Evolutionary conservation across 2,888 invertebrate species (phyloP).

Genomic region (Anoncus sp.): DNA sequence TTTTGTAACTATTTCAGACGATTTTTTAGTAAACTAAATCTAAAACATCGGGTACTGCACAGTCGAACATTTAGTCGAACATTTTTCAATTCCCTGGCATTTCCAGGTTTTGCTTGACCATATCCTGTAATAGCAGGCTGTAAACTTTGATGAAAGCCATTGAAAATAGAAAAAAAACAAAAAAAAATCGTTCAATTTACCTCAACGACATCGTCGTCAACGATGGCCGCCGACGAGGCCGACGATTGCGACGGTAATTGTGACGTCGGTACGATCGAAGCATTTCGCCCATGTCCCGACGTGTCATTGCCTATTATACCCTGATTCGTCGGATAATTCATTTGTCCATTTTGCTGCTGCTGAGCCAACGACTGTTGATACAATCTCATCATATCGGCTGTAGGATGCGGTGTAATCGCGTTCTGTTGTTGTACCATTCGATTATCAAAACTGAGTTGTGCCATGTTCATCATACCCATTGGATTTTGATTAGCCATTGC

Average conservation of each 20-base stretch:
- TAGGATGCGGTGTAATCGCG: slow-evolving; percentile 42
- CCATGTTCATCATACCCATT: slow-evolving; percentile 26
- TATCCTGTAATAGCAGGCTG: too few species aligned
- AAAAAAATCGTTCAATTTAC: slow-evolving; percentile 33
- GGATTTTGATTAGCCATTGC: slow-evolving; percentile 47
- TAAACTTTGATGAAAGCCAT: not conserved
- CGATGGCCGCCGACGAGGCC: not conserved
- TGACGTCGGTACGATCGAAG: slow-evolving; percentile 11
- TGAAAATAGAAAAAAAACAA: not conserved
- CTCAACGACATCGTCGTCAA: slow-evolving; percentile 64
- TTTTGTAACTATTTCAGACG: slow-evolving; percentile 22
- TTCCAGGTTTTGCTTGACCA: too few species aligned
- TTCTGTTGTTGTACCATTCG: slow-evolving; percentile 13
- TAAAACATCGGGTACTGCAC: too few species aligned
- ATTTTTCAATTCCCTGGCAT: too few species aligned
- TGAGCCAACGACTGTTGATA: slow-evolving; percentile 49
- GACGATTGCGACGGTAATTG: slow-evolving; percentile 28
- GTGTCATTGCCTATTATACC: slow-evolving; percentile 1
- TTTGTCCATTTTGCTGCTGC: slow-evolving; percentile 51
- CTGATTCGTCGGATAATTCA: slow-evolving; percentile 47
- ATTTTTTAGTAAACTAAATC: too few species aligned
- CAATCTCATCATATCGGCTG: slow-evolving; percentile 40
- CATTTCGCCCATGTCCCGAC: slow-evolving; percentile 5
- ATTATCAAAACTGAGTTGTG: slow-evolving; percentile 20
- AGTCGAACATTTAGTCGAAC: too few species aligned